Percentiles rank a stretch among this genome's conserved stretches.
These are phyloP conservation scores for Drosophila prosaltans DNA, from an alignment of 1,140 invertebrate genomes.

Conservation along the genomic window DNA sequence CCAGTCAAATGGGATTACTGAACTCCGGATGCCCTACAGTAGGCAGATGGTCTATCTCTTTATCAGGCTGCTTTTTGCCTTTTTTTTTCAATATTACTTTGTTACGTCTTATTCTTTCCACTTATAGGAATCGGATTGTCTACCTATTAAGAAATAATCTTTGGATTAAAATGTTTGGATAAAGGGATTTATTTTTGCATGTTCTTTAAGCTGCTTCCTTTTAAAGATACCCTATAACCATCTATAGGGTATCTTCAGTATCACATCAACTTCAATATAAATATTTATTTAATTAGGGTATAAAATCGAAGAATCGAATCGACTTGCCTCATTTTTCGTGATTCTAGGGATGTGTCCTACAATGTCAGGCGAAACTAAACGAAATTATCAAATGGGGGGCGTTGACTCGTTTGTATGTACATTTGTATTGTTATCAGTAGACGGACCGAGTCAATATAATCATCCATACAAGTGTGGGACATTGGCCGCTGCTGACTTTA, in stretches of 20 bases:
- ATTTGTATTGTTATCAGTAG: constrained; percentile 51
- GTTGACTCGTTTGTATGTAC: constrained; percentile 47
- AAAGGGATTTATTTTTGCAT: too few species aligned
- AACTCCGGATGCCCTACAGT: not conserved
- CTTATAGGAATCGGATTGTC: too few species aligned
- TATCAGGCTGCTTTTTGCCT: too few species aligned
- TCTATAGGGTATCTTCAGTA: too few species aligned
- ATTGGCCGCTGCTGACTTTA: constrained; percentile 58
- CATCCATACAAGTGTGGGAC: constrained; percentile 47
- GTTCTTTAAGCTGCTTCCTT: too few species aligned
- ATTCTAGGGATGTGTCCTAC: constrained; percentile 1
- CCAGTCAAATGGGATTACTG: not conserved
- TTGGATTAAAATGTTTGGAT: too few species aligned
- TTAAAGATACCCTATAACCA: too few species aligned
- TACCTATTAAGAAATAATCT: too few species aligned
- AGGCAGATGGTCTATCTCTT: too few species aligned
- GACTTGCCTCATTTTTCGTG: not conserved
- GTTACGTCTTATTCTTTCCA: too few species aligned
- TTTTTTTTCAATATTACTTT: too few species aligned
- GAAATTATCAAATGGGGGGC: constrained; percentile 62
- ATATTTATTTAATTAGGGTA: constrained; percentile 2
- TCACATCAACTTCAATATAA: not conserved
- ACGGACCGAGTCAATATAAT: constrained; percentile 18
- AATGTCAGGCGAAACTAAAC: not conserved
- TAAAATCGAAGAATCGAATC: not conserved